phyloP scores from a whole-genome alignment of 2,797 vertebrate genomes.

The Dallia pectoralis region DNA sequence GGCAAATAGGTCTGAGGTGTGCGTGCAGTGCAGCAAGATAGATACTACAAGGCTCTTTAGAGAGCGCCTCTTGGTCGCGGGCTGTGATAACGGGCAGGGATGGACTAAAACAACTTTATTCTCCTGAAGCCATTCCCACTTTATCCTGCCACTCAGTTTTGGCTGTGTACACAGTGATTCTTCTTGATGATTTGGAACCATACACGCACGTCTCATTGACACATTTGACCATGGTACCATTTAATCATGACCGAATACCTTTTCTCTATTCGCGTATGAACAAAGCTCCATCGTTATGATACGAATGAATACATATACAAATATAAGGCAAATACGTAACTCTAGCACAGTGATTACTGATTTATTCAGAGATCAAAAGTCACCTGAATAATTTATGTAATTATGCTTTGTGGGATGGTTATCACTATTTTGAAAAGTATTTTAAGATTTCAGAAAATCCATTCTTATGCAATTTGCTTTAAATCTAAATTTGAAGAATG shows the following conservation, averaged over 20 bases:
- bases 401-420: not conserved
- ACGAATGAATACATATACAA: not conserved
- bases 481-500: not conserved
- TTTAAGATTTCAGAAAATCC: not conserved
- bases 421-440: not conserved
- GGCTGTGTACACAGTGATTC: constrained; percentile 35
- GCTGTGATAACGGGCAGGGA: constrained; percentile 34
- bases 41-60: constrained; percentile 20
- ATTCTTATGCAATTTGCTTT: not conserved
- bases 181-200: not conserved
- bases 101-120: constrained; percentile 26
- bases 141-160: constrained; percentile 40
- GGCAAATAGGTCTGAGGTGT: constrained; percentile 42
- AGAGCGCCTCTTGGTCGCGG: constrained; percentile 22
- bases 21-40: constrained; percentile 12
- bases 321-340: not conserved
- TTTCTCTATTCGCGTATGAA: not conserved
- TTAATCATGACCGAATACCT: not conserved
- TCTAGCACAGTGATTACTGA: not conserved
- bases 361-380: not conserved
- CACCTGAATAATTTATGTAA: not conserved
- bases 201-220: not conserved
- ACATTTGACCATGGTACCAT: not conserved
- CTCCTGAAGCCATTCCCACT: constrained; percentile 25
- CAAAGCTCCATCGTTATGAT: not conserved